A percentile compares a stretch with the other conserved stretches of the same genome.
Conservation (phyloP, 2,113 vertebrate species). For the Tychaedon coryphoeus region DNA sequence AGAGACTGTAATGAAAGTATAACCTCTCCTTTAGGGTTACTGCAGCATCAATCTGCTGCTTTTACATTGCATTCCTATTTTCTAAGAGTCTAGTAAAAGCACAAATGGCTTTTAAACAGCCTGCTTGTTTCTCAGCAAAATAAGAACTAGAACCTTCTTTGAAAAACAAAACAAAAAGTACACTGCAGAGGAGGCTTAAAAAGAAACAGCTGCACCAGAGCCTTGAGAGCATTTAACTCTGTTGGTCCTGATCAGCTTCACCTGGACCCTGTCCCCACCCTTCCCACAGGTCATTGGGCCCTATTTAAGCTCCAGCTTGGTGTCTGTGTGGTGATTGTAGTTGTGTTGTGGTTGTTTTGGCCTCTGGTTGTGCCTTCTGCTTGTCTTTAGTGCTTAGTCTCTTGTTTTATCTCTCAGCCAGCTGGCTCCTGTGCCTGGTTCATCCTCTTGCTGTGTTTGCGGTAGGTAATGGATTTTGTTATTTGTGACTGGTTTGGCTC, state of each 20-base stretch:
- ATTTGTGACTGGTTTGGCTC: fast-evolving
- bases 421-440: fast-evolving
- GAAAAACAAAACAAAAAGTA: neutral
- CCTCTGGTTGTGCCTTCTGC: fast-evolving
- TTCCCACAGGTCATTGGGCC: neutral
- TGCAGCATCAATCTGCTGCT: neutral
- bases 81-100: neutral
- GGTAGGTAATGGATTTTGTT: neutral
- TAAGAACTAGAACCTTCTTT: neutral
- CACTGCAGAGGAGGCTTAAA: neutral
- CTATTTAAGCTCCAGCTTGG: neutral
- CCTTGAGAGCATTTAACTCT: neutral
- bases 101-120: neutral
- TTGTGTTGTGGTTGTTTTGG: fast-evolving
- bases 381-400: fast-evolving
- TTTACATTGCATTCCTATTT: neutral
- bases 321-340: fast-evolving
- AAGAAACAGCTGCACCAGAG: fast-evolving
- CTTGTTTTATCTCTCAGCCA: fast-evolving
- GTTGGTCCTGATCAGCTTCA: neutral
- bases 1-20: neutral
- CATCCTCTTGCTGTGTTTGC: fast-evolving
- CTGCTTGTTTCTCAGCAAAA: neutral
- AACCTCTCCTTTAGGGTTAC: neutral
- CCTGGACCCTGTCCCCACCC: neutral